Evolutionary conservation across 2,888 invertebrate species (phyloP).

Genomic region (Thymelicus sylvestris): DNA sequence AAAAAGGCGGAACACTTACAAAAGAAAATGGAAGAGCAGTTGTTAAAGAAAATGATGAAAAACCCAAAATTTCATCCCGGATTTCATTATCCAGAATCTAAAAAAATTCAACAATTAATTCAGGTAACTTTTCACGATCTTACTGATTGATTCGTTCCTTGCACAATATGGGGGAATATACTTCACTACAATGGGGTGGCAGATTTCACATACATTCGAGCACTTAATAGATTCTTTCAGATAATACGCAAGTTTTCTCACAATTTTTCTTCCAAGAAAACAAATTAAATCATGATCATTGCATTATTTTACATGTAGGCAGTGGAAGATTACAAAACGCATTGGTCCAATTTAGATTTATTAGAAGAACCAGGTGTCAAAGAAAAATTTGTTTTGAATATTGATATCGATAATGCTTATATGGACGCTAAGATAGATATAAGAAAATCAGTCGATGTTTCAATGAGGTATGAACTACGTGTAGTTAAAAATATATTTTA

Average conservation of each 20-base stretch:
- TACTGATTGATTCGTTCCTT: too few species aligned
- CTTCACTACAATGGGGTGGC: too few species aligned
- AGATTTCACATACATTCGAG: too few species aligned
- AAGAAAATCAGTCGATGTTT: slow-evolving; percentile 52
- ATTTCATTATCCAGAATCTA: slow-evolving; percentile 62
- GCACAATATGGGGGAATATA: too few species aligned
- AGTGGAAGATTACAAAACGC: slow-evolving; percentile 53
- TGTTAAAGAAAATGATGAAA: slow-evolving; percentile 67
- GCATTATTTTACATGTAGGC: slow-evolving; percentile 41
- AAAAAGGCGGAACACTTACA: slow-evolving; percentile 56
- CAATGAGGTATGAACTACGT: slow-evolving; percentile 53
- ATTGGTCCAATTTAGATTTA: slow-evolving; percentile 61
- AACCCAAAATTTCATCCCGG: slow-evolving; percentile 70
- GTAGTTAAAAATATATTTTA: too few species aligned
- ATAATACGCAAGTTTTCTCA: too few species aligned
- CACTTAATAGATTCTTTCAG: too few species aligned
- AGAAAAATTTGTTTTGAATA: slow-evolving; percentile 51
- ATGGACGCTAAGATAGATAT: slow-evolving; percentile 58
- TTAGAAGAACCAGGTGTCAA: slow-evolving; percentile 54
- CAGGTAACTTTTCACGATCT: slow-evolving; percentile 47
- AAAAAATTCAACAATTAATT: slow-evolving; percentile 52
- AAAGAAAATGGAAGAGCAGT: slow-evolving; percentile 53
- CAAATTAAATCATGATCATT: too few species aligned
- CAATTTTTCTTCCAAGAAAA: too few species aligned
- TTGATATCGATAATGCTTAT: slow-evolving; percentile 53